phyloP scores from a whole-genome alignment of 2,888 invertebrate species.

The Nephrotoma appendiculata region DNA sequence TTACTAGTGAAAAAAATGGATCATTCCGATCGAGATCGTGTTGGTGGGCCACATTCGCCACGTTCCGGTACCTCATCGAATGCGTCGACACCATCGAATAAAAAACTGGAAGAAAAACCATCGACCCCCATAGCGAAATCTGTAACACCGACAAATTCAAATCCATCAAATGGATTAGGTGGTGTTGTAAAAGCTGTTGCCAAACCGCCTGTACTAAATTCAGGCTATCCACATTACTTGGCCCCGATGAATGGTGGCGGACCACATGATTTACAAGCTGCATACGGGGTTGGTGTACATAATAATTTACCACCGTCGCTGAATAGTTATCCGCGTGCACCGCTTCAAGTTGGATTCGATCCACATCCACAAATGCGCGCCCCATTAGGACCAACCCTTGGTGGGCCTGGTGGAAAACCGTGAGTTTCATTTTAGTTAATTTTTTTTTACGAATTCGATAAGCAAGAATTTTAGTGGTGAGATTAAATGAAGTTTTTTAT shows the following conservation, averaged over 20 bases:
- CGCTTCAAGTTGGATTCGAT: constrained; percentile 49
- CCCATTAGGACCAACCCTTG: constrained; percentile 28
- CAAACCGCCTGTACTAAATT: constrained; percentile 16
- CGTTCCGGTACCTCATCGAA: constrained; percentile 78
- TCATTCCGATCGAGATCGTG: constrained; percentile 18
- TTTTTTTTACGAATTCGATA: neutral
- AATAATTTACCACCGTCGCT: constrained; percentile 47
- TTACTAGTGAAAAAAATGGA: constrained; percentile 35
- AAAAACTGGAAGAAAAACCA: constrained; percentile 77
- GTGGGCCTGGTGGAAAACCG: constrained; percentile 73
- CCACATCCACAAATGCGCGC: constrained; percentile 53
- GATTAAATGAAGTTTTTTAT: constrained; percentile 10
- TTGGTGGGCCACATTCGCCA: constrained; percentile 20
- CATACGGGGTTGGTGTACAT: constrained; percentile 39
- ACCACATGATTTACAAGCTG: constrained; percentile 44
- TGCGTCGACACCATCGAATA: constrained; percentile 79
- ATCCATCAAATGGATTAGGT: constrained; percentile 39
- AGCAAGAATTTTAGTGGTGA: neutral
- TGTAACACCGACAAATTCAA: constrained; percentile 62
- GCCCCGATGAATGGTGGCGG: constrained; percentile 39
- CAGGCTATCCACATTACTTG: constrained; percentile 45
- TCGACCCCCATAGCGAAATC: constrained; percentile 84
- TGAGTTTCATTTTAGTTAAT: constrained; percentile 38
- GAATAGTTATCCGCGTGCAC: constrained; percentile 50
- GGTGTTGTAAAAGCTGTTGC: constrained; percentile 16